These are phyloP conservation scores for Papilio glaucus DNA, from an alignment of 1,140 invertebrate genomes.

Conservation along the genomic window DNA sequence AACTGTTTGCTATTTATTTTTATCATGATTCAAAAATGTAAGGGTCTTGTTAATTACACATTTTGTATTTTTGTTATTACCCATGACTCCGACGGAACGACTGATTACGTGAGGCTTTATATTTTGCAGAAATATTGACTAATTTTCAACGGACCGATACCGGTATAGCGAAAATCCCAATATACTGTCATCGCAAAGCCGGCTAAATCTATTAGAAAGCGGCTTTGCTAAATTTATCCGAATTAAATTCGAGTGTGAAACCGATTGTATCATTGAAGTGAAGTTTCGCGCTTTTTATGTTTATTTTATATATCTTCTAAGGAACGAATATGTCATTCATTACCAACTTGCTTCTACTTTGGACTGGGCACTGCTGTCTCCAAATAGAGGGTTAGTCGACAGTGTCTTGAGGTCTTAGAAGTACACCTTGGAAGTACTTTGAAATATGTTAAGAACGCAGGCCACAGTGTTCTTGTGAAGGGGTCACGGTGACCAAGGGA, in stretches of 20 bases:
- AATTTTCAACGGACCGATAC: slow-evolving; percentile 49
- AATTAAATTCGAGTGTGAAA: slow-evolving; percentile 46
- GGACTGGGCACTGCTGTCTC: too few species aligned
- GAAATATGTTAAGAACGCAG: too few species aligned
- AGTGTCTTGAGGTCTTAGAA: too few species aligned
- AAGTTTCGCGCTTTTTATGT: neutral
- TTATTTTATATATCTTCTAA: neutral
- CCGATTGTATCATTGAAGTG: slow-evolving; percentile 31
- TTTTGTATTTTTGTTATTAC: too few species aligned
- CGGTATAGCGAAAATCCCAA: slow-evolving; percentile 46
- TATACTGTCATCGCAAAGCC: slow-evolving; percentile 48
- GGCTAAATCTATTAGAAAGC: slow-evolving; percentile 52
- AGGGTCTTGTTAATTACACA: too few species aligned
- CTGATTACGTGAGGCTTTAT: slow-evolving; percentile 10
- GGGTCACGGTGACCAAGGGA: too few species aligned
- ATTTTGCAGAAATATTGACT: slow-evolving; percentile 42
- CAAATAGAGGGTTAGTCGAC: too few species aligned
- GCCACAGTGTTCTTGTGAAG: too few species aligned
- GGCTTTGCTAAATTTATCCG: slow-evolving; percentile 49
- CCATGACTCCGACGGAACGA: neutral
- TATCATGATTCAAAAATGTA: too few species aligned
- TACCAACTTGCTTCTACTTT: neutral
- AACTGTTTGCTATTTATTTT: too few species aligned
- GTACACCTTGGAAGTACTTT: too few species aligned
- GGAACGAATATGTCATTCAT: neutral